A percentile compares a stretch with the other conserved stretches of the same genome.
Conservation (phyloP, 2,113 vertebrate species). For the Carettochelys insculpta region DNA sequence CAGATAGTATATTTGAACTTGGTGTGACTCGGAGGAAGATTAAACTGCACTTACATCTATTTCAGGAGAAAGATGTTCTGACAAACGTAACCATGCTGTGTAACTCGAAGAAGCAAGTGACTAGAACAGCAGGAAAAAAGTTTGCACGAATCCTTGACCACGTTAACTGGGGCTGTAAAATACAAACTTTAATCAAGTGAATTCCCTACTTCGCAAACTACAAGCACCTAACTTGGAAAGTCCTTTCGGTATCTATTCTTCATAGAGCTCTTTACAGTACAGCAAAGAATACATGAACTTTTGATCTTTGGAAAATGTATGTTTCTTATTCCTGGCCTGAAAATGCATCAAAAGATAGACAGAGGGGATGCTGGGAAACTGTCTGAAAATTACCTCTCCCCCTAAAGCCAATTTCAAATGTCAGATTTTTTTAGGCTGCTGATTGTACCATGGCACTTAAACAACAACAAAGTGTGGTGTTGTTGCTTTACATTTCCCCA, state of each 20-base stretch:
- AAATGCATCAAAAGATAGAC: slow-evolving; percentile 13
- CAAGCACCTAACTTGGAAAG: neutral
- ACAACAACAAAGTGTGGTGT: neutral
- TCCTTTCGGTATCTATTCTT: neutral
- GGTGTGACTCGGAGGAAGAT: neutral
- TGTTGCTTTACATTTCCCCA: neutral
- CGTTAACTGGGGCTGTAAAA: slow-evolving; percentile 3
- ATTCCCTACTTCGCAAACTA: neutral
- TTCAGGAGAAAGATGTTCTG: neutral
- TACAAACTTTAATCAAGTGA: neutral
- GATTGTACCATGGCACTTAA: neutral
- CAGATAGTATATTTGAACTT: neutral
- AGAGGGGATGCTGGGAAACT: neutral
- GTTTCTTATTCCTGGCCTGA: slow-evolving; percentile 5
- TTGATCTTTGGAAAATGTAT: slow-evolving; percentile 21
- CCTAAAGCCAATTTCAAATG: slow-evolving; percentile 20
- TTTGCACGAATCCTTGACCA: neutral
- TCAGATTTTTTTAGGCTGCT: neutral
- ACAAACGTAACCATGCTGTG: neutral
- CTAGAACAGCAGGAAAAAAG: neutral
- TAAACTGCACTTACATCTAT: neutral
- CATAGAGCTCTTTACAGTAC: neutral
- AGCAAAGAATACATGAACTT: slow-evolving; percentile 18
- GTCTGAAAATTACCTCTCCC: neutral
- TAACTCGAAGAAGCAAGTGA: neutral